Conservation (phyloP, 2,797 vertebrate species). For the Neomorphus geoffroyi region DNA sequence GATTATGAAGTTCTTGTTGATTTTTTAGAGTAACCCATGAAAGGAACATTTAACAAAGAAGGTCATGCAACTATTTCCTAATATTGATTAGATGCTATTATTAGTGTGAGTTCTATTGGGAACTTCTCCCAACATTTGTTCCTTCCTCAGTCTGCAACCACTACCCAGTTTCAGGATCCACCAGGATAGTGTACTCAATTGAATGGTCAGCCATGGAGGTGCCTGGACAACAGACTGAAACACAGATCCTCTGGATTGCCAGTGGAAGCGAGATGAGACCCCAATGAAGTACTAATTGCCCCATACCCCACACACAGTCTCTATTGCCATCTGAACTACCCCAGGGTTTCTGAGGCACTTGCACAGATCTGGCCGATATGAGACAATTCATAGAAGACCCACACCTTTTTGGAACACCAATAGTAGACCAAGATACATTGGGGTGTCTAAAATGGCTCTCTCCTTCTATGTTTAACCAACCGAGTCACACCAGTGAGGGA, state of each 20-base stretch:
- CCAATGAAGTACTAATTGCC: not conserved
- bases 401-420: not conserved
- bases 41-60: not conserved
- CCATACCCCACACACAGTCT: not conserved
- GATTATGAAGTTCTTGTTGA: not conserved
- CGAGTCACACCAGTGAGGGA: not conserved
- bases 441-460: not conserved
- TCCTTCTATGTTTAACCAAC: not conserved
- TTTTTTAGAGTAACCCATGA: not conserved
- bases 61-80: not conserved
- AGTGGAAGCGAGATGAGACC: not conserved
- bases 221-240: not conserved
- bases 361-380: not conserved
- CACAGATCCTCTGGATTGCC: not conserved
- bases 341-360: not conserved
- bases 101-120: not conserved
- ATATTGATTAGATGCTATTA: not conserved
- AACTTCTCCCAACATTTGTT: not conserved
- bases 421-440: not conserved
- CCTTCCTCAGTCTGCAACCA: not conserved
- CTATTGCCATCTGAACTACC: not conserved
- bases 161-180: not conserved
- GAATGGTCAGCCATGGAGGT: not conserved
- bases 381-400: not conserved
- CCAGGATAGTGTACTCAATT: not conserved